Evolutionary conservation across 2,113 vertebrate species (phyloP).

Genomic region (Petaurus breviceps): DNA sequence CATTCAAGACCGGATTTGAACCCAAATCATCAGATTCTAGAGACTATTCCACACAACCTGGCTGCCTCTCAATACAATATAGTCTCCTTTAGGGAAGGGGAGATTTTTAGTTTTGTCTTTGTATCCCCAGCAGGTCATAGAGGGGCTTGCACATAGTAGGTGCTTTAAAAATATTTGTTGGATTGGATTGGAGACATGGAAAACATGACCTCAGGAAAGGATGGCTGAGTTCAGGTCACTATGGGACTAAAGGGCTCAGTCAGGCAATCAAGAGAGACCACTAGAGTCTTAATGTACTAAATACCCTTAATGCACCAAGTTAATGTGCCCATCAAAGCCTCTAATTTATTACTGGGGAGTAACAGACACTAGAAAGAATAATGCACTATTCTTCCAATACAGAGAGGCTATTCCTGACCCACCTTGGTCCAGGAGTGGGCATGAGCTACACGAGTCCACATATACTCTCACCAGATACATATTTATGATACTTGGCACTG

Average conservation of each 20-base stretch:
- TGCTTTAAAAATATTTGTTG: background rate
- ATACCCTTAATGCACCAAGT: background rate
- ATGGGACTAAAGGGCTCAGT: background rate
- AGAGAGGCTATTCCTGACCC: background rate
- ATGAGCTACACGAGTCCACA: background rate
- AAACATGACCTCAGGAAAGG: background rate
- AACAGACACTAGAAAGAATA: background rate
- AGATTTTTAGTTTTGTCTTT: background rate
- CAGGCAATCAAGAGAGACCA: background rate
- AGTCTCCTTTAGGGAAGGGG: background rate
- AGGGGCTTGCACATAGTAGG: background rate
- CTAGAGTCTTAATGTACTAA: background rate
- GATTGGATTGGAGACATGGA: background rate
- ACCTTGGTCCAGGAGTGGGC: background rate
- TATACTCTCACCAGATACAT: background rate
- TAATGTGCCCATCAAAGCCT: background rate
- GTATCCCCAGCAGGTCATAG: background rate
- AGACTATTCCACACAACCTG: background rate
- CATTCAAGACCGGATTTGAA: background rate
- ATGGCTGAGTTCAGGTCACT: background rate
- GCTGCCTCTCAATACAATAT: background rate
- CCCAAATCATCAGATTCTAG: background rate
- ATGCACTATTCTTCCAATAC: background rate
- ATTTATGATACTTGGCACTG: background rate
- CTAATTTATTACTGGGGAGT: background rate